Percentiles rank a stretch among this genome's conserved stretches.
Conservation (phyloP, 2,797 vertebrate genomes). For the Galago senegalensis region DNA sequence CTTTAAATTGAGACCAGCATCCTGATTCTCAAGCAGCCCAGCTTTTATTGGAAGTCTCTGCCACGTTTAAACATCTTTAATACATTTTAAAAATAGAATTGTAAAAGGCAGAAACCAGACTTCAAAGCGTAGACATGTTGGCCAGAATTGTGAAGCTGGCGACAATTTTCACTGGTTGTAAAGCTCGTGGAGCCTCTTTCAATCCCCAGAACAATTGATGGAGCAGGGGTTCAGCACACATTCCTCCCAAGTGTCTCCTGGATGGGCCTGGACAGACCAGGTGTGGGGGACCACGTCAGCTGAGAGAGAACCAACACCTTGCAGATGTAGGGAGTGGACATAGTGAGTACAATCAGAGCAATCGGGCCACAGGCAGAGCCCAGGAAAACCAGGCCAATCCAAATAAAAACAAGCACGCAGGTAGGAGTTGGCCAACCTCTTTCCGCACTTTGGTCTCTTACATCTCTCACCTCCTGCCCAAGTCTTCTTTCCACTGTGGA, state of each 20-base stretch:
- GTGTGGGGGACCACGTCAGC: neutral
- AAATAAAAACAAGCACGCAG: neutral
- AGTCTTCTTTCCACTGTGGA: neutral
- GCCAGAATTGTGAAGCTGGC: constrained; percentile 90
- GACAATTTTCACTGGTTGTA: constrained; percentile 91
- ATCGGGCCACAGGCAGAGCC: neutral
- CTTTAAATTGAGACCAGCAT: constrained; percentile 93
- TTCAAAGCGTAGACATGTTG: constrained; percentile 91
- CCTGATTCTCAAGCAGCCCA: constrained; percentile 90
- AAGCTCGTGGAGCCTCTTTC: constrained; percentile 87
- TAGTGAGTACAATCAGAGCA: neutral
- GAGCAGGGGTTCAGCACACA: constrained; percentile 61
- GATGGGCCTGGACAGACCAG: constrained; percentile 11
- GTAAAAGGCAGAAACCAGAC: constrained; percentile 92
- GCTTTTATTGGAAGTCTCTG: constrained; percentile 92
- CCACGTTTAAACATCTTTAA: constrained; percentile 93
- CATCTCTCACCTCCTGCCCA: neutral
- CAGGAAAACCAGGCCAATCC: neutral
- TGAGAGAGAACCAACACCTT: neutral
- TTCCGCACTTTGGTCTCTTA: neutral
- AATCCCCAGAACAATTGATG: constrained; percentile 77
- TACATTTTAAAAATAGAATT: constrained; percentile 93
- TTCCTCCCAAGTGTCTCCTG: constrained; percentile 60
- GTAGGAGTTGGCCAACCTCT: neutral
- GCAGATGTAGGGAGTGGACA: neutral